A percentile compares a stretch with the other conserved stretches of the same genome.
These are phyloP conservation scores for Drosophila demipolita DNA, from an alignment of 2,888 invertebrate genomes.

Conservation along the genomic window DNA sequence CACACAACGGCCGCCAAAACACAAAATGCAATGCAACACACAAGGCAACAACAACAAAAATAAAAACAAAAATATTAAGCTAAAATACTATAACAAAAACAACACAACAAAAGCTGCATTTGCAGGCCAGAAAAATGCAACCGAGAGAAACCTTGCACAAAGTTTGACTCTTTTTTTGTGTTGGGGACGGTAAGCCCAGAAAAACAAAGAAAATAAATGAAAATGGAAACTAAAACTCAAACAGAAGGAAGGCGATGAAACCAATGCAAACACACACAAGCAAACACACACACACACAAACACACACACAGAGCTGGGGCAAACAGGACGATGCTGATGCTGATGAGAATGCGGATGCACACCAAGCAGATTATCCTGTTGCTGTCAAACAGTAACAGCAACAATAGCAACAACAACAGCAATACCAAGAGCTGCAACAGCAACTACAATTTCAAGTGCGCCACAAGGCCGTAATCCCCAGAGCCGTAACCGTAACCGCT, in stretches of 20 bases:
- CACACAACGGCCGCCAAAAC: slow-evolving; percentile 33
- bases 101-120: slow-evolving; percentile 15
- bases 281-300: slow-evolving; percentile 12
- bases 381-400: slow-evolving; percentile 47
- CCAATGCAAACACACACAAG: slow-evolving; percentile 41
- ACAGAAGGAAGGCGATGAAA: slow-evolving; percentile 43
- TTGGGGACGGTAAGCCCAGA: neutral
- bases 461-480: slow-evolving; percentile 65
- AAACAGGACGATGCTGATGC: slow-evolving; percentile 19
- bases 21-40: slow-evolving; percentile 24
- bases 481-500: slow-evolving; percentile 56
- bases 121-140: slow-evolving; percentile 39
- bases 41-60: slow-evolving; percentile 5
- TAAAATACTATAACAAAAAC: neutral
- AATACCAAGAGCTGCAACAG: slow-evolving; percentile 7
- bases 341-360: slow-evolving; percentile 55
- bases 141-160: slow-evolving; percentile 42
- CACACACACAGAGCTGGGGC: slow-evolving; percentile 17
- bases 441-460: slow-evolving; percentile 61
- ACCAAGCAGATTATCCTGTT: slow-evolving; percentile 61
- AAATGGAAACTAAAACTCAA: slow-evolving; percentile 36
- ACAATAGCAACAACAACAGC: slow-evolving; percentile 32
- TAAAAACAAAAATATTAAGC: neutral
- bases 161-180: slow-evolving; percentile 30
- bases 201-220: slow-evolving; percentile 28